A percentile compares a stretch with the other conserved stretches of the same genome.
phyloP scores from a whole-genome alignment of 1,140 invertebrate genomes.

The Meloidogyne chitwoodi region DNA sequence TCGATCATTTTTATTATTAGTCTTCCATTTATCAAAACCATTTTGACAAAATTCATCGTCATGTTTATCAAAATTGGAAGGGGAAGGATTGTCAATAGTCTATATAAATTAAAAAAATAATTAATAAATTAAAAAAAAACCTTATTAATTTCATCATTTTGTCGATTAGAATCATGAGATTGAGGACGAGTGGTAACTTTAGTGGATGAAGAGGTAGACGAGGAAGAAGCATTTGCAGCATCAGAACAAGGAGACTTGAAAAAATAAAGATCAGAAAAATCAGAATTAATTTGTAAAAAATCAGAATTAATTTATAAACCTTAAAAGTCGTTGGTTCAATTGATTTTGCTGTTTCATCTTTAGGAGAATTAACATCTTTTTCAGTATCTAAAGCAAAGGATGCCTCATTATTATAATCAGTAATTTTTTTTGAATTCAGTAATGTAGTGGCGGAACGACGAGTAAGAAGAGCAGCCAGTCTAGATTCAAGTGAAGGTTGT shows the following conservation, averaged over 20 bases:
- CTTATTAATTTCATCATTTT: background rate
- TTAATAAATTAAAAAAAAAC: background rate
- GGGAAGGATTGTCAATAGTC: background rate
- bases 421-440: background rate
- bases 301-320: background rate
- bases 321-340: background rate
- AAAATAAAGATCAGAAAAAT: too few species aligned
- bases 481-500: background rate
- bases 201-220: background rate
- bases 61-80: background rate
- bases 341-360: background rate
- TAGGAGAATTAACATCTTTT: background rate
- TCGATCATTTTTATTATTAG: background rate
- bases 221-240: background rate
- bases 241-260: background rate
- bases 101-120: background rate
- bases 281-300: background rate
- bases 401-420: background rate
- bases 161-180: background rate
- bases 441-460: background rate
- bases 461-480: background rate
- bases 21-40: background rate
- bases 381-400: background rate
- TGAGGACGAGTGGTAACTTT: background rate
- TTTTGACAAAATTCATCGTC: background rate